Evolutionary conservation across 2,113 vertebrate genomes (phyloP), one percentile per base, ranked within the genome.

Genomic region (Neogale vison): DNA sequence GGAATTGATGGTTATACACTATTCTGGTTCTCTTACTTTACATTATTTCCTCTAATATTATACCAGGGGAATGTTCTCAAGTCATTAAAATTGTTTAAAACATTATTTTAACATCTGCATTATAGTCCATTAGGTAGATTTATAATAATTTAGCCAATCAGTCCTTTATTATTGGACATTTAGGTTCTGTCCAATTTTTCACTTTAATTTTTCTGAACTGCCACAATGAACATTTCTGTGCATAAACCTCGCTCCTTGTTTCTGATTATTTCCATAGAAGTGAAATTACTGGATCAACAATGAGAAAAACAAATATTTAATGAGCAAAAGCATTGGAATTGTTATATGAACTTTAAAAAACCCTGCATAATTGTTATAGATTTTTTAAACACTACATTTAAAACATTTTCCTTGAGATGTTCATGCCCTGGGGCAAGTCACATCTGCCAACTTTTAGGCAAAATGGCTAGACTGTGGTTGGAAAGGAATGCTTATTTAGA

Each of bases 401-500:
- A 88, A 97, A 93, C 59, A 94, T 94, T 93, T 97, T 93, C 45
- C 93, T 96, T 90, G 95, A 97, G 67, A 92, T 77, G 77, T 80
- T 96, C 90, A 96, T 6, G 42, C 84, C 97, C 98, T 24, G 85
- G 39, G 90, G 97, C 97, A 88, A 96, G 90, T 72, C 76, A 94
- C 96, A 97, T 98, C 98, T 98, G 97, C 94, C 95, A 94, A 79
- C 90, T 90, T 93, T 76, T 34, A 95, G 90, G 93, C 42, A 81
- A 93, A 96, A 79, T 42, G 81, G 55, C 50, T 85, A 71, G 63
- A 63, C 77, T 82, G 94, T 71, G 29, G 9, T 96, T 59, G 76
- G 90, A 95, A 98, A 85, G 34, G 81, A 94, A 97, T 97, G 94
- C 45, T 93, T 94, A 97, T 88, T 97, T 98, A 97, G 96, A 96